phyloP scores from a whole-genome alignment of 2,888 invertebrate genomes.

The Meta bourneti region DNA sequence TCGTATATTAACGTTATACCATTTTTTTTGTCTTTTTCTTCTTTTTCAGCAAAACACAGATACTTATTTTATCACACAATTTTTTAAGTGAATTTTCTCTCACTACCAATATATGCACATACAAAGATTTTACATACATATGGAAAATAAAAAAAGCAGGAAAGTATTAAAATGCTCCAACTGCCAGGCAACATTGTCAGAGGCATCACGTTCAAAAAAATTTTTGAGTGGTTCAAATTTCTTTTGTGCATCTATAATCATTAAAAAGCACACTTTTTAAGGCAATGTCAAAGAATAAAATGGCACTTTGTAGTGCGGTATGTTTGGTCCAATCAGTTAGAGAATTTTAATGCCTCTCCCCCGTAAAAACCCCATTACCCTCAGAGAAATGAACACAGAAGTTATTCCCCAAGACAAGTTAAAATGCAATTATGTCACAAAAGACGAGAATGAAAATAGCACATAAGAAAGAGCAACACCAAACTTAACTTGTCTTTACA shows the following conservation, averaged over 20 bases:
- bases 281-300: conserved; percentile 16
- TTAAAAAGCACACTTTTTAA: conserved; percentile 33
- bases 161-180: conserved; percentile 46
- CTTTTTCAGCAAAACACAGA: conserved; percentile 58
- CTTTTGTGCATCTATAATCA: not conserved
- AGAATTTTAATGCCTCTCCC: conserved; percentile 33
- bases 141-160: conserved; percentile 27
- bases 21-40: conserved; percentile 25
- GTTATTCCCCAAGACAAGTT: conserved; percentile 11
- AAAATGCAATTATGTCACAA: conserved; percentile 32
- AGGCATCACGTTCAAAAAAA: conserved; percentile 14
- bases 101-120: conserved; percentile 69
- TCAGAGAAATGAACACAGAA: conserved; percentile 37
- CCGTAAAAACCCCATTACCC: conserved; percentile 9
- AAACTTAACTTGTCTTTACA: conserved; percentile 73
- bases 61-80: conserved; percentile 73
- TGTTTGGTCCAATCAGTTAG: conserved; percentile 12
- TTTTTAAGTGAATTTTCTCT: conserved; percentile 70
- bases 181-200: not conserved
- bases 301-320: conserved; percentile 2
- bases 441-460: not conserved
- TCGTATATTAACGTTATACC: not conserved
- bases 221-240: not conserved
- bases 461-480: conserved; percentile 38
- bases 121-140: conserved; percentile 50